Base-by-base conservation (phyloP, 2,797 vertebrate species). In the Sebastes trivittatus region DNA sequence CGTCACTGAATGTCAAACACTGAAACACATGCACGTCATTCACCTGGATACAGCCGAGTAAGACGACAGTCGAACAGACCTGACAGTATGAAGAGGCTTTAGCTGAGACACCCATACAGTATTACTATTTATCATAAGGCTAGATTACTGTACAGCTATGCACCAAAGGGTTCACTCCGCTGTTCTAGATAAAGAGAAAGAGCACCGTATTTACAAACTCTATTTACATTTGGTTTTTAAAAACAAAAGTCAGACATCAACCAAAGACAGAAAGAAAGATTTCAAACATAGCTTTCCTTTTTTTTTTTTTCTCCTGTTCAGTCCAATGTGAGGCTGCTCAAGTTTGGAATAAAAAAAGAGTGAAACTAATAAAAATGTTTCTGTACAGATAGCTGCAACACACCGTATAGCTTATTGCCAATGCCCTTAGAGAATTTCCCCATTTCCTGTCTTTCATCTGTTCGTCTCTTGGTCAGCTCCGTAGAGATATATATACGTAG, bases 21-120 rank as follows among this genome's bases (percentile, higher is more conserved):
- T 96, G 95, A 92, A 96, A 96, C 96, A 98, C 97, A 97, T 97
- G 97, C 97, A 98, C 97, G 20, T 95, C 96, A 96, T 96, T 96
- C 96, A 97, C 96, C 95, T 95, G 91, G 89, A 95, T 92, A 97
- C 96, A 93, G 81, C 92, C 65, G 94, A 93, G 82, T 88, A 93
- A 93, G 96, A 98, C 96, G 80, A 91, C 96, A 95, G 95, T 95
- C 96, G 77, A 94, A 93, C 66, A 95, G 94, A 93, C 89, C 83
- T 84, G 93, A 93, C 84, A 69, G 95, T 91, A 92, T 93, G 81
- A 95, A 86, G 55, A 89, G 75, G 73, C 81, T 87, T 86, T 88
- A 91, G 88, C 91, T 80, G 81, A 91, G 91, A 96, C 93, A 95
- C 96, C 95, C 92, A 93, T 93, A 89, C 84, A 86, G 80, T 85